Conservation (phyloP, 2,113 vertebrate genomes). For the Zapus hudsonius region DNA sequence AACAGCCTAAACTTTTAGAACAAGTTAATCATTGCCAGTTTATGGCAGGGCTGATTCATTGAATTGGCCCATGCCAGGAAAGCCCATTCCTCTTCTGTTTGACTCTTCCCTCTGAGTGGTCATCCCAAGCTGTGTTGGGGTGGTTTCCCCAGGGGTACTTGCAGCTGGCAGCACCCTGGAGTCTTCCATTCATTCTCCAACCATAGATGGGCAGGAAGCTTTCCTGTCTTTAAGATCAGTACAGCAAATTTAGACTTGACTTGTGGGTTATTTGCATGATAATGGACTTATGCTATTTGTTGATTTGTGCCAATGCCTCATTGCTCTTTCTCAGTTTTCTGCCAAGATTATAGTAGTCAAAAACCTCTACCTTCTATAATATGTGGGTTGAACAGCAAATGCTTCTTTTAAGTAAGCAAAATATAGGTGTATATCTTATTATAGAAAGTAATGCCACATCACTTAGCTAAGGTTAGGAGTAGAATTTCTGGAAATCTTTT, state of each 20-base stretch:
- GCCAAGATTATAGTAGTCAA: constrained; percentile 39
- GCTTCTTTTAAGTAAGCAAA: constrained; percentile 59
- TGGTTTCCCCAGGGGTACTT: not conserved
- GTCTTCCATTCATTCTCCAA: not conserved
- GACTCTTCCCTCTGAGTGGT: accelerated
- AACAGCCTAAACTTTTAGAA: not conserved
- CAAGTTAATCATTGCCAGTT: not conserved
- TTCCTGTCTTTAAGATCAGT: constrained; percentile 26
- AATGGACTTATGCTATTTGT: constrained; percentile 23
- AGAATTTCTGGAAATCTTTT: constrained; percentile 62
- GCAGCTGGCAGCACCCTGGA: not conserved
- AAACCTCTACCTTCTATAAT: constrained; percentile 17
- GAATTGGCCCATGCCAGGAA: not conserved
- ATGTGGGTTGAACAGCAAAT: not conserved
- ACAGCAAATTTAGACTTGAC: constrained; percentile 10
- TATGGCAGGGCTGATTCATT: not conserved
- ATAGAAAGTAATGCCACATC: constrained; percentile 47
- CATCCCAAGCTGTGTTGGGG: not conserved
- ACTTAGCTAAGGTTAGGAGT: constrained; percentile 52
- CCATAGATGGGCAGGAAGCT: not conserved
- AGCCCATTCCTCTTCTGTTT: not conserved
- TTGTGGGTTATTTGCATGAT: constrained; percentile 11
- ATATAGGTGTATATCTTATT: constrained; percentile 21
- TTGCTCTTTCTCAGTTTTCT: constrained; percentile 52
- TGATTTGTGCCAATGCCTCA: constrained; percentile 23